These are phyloP conservation scores for Cossypha dichroa DNA, from an alignment of 2,797 vertebrate species.

Conservation along the genomic window DNA sequence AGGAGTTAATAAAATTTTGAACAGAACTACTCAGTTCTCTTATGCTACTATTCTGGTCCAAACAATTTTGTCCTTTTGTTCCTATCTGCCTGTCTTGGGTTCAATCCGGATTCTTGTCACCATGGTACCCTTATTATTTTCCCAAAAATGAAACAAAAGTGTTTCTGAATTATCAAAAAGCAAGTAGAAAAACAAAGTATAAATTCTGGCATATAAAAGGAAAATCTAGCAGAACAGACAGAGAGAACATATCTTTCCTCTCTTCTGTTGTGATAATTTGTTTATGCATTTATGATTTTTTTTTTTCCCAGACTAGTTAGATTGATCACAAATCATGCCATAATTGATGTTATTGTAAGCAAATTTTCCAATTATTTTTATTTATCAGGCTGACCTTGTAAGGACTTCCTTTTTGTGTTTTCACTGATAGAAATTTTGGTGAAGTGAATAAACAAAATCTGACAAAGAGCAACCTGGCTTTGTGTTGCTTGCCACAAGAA, in stretches of 20 bases:
- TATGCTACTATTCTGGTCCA: neutral
- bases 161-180: neutral
- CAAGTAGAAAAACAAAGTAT: neutral
- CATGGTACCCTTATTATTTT: neutral
- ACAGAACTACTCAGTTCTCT: neutral
- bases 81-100: neutral
- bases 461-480: neutral
- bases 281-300: neutral
- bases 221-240: neutral
- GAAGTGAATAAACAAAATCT: neutral
- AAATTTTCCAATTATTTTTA: neutral
- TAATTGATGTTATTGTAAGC: neutral
- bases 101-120: neutral
- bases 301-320: neutral
- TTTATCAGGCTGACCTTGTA: neutral
- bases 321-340: neutral
- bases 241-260: neutral
- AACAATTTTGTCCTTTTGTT: neutral
- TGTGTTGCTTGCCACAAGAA: neutral
- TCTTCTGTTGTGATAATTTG: neutral
- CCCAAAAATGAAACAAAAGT: neutral
- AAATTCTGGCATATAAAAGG: neutral
- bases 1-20: neutral
- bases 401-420: neutral
- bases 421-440: neutral